Evolutionary conservation across 2,888 invertebrate genomes (phyloP).

Genomic region (Chymomyza fuscimana): DNA sequence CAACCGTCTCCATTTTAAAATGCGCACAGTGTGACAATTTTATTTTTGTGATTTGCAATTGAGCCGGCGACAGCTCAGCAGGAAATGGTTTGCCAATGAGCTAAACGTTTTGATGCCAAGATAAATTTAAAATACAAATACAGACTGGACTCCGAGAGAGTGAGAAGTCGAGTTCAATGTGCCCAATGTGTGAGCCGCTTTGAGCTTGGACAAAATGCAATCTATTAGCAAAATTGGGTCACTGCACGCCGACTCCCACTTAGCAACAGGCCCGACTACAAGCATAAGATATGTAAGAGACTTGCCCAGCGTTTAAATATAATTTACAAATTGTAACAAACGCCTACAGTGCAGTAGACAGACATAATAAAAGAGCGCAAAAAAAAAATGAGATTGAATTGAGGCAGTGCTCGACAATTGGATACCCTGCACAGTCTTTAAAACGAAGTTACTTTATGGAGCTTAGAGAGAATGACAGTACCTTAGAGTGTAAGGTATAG

Average conservation of each 20-base stretch:
- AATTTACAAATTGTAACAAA: slow-evolving; percentile 56
- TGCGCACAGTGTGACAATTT: slow-evolving; percentile 4
- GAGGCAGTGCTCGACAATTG: no score
- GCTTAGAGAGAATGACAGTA: no score
- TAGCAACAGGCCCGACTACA: slow-evolving; percentile 49
- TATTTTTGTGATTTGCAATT: slow-evolving; percentile 9
- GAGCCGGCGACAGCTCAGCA: slow-evolving; percentile 10
- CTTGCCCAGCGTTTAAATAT: slow-evolving; percentile 59
- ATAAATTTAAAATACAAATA: neutral
- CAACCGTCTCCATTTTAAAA: neutral
- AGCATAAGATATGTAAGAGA: slow-evolving; percentile 20
- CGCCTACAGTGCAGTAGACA: slow-evolving; percentile 30
- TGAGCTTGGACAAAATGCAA: slow-evolving; percentile 61
- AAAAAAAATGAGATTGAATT: neutral
- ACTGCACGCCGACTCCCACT: slow-evolving; percentile 62
- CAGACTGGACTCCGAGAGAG: neutral
- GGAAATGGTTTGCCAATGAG: slow-evolving; percentile 7
- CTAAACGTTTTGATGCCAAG: neutral
- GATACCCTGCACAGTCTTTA: neutral
- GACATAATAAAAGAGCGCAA: neutral
- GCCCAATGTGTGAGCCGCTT: slow-evolving; percentile 28
- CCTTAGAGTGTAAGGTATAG: no score
- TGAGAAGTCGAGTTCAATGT: slow-evolving; percentile 53
- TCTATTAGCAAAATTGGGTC: slow-evolving; percentile 69
- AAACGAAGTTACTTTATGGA: no score